These are phyloP conservation scores for Ianthella basta DNA, from an alignment of 37 sponge, comb jelly and placozoan genomes.

Conservation along the genomic window DNA sequence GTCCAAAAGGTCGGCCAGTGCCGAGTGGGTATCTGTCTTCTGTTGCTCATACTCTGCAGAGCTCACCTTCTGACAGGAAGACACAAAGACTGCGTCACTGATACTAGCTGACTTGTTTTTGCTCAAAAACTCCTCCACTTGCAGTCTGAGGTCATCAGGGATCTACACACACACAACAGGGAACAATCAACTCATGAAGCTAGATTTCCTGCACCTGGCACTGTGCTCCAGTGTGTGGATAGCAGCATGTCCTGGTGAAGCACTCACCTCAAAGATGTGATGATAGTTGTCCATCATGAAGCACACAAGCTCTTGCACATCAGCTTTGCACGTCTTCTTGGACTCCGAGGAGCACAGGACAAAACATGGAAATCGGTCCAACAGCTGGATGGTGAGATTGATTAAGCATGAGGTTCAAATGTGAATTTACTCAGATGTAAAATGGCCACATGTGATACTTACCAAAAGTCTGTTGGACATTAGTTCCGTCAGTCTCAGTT, in stretches of 20 bases:
- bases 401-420: neutral
- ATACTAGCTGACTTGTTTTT: neutral
- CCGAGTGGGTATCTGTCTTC: neutral
- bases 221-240: too few relatives aligned
- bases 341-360: conserved; percentile 16
- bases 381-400: conserved; percentile 7
- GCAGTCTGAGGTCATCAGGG: conserved; percentile 47
- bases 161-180: conserved; percentile 36
- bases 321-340: neutral
- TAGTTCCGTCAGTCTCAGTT: conserved; percentile 38
- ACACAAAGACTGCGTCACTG: neutral
- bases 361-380: conserved; percentile 36
- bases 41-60: conserved; percentile 48
- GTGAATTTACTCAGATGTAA: neutral
- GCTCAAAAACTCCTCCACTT: conserved; percentile 41
- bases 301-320: conserved; percentile 16
- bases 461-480: conserved; percentile 44
- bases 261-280: conserved; percentile 54
- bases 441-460: neutral
- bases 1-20: conserved; percentile 51
- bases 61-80: conserved; percentile 54
- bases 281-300: conserved; percentile 67
- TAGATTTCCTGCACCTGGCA: too few relatives aligned
- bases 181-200: too few relatives aligned
- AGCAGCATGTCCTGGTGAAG: too few relatives aligned